Evolutionary conservation across 2,113 vertebrate species (phyloP).

Genomic region (Zapornia atra): DNA sequence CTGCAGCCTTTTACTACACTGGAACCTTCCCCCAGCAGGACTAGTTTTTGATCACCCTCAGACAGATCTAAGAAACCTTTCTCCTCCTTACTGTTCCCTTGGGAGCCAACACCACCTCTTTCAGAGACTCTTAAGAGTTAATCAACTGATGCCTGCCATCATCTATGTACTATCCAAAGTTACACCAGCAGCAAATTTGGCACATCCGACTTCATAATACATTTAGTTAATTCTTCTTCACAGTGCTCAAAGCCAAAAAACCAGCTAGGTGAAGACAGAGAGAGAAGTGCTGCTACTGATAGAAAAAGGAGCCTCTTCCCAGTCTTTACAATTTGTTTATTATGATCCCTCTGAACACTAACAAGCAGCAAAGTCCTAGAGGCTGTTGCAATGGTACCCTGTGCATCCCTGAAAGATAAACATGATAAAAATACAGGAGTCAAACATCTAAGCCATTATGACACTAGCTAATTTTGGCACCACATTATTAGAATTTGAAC

Average conservation of each 20-base stretch:
- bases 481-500: background rate
- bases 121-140: background rate
- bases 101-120: background rate
- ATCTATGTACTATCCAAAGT: background rate
- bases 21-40: background rate
- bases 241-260: background rate
- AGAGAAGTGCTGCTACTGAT: background rate
- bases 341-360: background rate
- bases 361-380: background rate
- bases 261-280: background rate
- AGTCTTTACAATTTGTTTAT: background rate
- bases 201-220: background rate
- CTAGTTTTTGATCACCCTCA: background rate
- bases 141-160: background rate
- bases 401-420: background rate
- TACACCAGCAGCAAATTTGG: background rate
- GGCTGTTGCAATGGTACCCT: background rate
- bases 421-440: background rate
- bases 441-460: background rate
- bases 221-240: background rate
- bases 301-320: background rate
- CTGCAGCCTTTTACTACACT: background rate
- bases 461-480: background rate
- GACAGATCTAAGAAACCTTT: background rate
- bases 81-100: background rate